Percentiles rank a stretch among this genome's conserved stretches.
Evolutionary conservation across 2,113 vertebrate genomes (phyloP).

Genomic region (Crotalus horridus): DNA sequence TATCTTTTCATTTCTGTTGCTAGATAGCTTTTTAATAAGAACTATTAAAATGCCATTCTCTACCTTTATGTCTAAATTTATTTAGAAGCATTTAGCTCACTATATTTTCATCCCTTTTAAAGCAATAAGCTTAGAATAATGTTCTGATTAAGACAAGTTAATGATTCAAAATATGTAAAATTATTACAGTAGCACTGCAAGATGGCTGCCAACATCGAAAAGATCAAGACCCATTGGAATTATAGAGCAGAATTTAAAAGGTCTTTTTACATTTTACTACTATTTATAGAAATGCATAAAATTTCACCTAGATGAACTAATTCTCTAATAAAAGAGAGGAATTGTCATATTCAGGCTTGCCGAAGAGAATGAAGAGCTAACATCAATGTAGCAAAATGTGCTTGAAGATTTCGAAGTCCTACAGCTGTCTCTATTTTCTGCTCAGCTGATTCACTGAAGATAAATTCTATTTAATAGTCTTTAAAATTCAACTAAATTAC

Average conservation of each 20-base stretch:
- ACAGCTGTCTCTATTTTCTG: neutral
- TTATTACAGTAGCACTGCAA: neutral
- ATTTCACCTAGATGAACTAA: neutral
- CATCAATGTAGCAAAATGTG: neutral
- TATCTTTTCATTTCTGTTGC: neutral
- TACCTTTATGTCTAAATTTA: neutral
- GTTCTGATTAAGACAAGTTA: neutral
- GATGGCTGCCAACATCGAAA: neutral
- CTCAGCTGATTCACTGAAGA: neutral
- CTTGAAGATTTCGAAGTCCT: neutral
- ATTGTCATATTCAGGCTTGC: neutral
- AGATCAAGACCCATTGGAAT: neutral
- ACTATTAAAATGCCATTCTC: neutral
- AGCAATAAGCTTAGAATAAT: neutral
- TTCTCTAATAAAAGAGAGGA: neutral
- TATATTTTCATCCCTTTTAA: neutral
- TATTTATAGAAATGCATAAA: neutral
- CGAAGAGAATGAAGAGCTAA: neutral
- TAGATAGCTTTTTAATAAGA: neutral
- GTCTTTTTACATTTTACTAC: neutral
- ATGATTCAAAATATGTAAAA: neutral
- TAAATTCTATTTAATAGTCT: neutral
- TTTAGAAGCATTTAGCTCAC: no score
- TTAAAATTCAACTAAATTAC: neutral
- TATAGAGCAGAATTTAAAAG: neutral